These are phyloP conservation scores for Anableps anableps DNA, from an alignment of 2,797 vertebrate genomes.

Conservation along the genomic window DNA sequence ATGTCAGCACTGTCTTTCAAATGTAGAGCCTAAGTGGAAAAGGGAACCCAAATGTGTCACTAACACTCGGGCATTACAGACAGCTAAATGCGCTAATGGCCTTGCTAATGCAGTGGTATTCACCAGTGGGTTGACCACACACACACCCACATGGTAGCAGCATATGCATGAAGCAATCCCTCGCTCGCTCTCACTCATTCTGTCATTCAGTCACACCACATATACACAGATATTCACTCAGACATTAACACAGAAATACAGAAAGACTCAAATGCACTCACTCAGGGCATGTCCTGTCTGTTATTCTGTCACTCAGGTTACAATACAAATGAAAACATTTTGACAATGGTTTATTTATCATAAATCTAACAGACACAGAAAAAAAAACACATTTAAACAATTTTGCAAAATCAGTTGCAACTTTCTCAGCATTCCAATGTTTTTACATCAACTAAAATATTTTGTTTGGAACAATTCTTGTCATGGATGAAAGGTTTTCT, in stretches of 20 bases:
- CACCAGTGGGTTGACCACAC: conserved; percentile 74
- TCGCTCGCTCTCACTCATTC: conserved; percentile 47
- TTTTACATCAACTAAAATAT: neutral
- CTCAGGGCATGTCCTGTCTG: conserved; percentile 31
- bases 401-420: neutral
- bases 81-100: conserved; percentile 80
- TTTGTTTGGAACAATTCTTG: neutral
- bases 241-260: conserved; percentile 58
- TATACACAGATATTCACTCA: conserved; percentile 74
- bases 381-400: neutral
- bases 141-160: conserved; percentile 15
- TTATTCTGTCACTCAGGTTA: conserved; percentile 42
- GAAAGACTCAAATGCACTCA: conserved; percentile 41
- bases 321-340: conserved; percentile 8
- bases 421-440: neutral
- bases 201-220: conserved; percentile 61
- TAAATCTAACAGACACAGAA: neutral
- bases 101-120: conserved; percentile 80
- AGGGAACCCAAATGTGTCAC: conserved; percentile 78
- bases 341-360: neutral
- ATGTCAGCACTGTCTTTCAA: conserved; percentile 78
- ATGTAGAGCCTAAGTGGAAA: conserved; percentile 73
- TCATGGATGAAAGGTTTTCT: neutral
- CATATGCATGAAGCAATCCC: conserved; percentile 41
- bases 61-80: conserved; percentile 77